Evolutionary conservation across 2,888 invertebrate genomes (phyloP).

Genomic region (Dryobota labecula): DNA sequence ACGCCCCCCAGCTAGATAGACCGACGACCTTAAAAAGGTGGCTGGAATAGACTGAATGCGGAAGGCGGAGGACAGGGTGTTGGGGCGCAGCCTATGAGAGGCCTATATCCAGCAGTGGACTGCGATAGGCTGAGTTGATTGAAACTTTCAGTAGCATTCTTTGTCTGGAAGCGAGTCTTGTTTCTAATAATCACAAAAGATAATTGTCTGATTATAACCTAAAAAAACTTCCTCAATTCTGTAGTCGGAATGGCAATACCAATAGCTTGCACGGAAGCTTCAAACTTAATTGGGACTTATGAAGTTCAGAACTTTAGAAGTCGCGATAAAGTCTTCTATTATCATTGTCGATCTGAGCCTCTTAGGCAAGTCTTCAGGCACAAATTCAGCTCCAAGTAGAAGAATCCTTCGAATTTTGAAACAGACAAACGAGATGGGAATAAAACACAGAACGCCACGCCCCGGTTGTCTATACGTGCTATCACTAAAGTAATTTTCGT

Average conservation of each 20-base stretch:
- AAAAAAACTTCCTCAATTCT: not conserved
- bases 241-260: too few relatives aligned
- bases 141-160: not conserved
- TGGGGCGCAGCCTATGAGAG: too few relatives aligned
- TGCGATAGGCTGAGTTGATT: too few relatives aligned
- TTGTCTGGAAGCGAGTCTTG: not conserved
- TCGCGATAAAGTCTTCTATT: not conserved
- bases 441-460: not conserved
- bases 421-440: too few relatives aligned
- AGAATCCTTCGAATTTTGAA: not conserved
- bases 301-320: not conserved
- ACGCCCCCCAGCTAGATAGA: too few relatives aligned
- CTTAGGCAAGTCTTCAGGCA: not conserved
- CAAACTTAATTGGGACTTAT: not conserved
- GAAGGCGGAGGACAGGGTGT: too few relatives aligned
- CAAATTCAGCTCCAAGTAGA: not conserved
- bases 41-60: too few relatives aligned
- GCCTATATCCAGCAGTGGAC: too few relatives aligned
- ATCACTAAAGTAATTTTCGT: not conserved
- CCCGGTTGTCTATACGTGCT: too few relatives aligned
- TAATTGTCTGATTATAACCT: not conserved
- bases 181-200: not conserved
- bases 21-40: too few relatives aligned
- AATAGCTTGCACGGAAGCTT: not conserved
- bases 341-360: not conserved